phyloP scores from a whole-genome alignment of 64 coral and sea anemone species.

The Montipora cactus region DNA sequence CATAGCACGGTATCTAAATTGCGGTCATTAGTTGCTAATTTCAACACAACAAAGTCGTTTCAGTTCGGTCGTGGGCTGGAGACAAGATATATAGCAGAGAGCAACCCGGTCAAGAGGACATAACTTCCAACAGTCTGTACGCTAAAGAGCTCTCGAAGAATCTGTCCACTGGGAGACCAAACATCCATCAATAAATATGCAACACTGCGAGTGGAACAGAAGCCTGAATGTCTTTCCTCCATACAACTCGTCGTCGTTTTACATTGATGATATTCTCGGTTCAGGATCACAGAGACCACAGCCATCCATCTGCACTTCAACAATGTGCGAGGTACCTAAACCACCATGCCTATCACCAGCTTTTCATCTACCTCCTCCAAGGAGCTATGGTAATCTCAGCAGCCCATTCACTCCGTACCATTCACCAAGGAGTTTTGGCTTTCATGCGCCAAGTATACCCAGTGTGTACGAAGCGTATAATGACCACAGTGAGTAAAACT shows the following conservation, averaged over 20 bases:
- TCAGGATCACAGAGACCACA: conserved; percentile 78
- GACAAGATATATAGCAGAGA: conserved; percentile 60
- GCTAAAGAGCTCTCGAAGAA: conserved; percentile 31
- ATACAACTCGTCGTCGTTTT: conserved; percentile 94
- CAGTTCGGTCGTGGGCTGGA: conserved; percentile 72
- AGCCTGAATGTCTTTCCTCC: conserved; percentile 70
- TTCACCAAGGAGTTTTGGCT: conserved; percentile 76
- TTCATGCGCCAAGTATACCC: conserved; percentile 91
- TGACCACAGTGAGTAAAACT: conserved; percentile 89
- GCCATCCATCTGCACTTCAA: conserved; percentile 90
- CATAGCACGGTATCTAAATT: conserved; percentile 95
- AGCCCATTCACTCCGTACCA: conserved; percentile 87
- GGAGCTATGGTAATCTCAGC: conserved; percentile 73
- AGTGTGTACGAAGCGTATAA: conserved; percentile 95
- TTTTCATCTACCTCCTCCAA: conserved; percentile 83
- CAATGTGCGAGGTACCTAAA: conserved; percentile 94
- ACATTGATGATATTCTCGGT: conserved; percentile 94
- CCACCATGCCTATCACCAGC: conserved; percentile 83
- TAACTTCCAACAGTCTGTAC: conserved; percentile 19
- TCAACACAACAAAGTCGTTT: conserved; percentile 96
- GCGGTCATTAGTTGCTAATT: conserved; percentile 99
- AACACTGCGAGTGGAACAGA: conserved; percentile 88
- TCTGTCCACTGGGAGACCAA: neutral
- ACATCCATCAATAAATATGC: conserved; percentile 64
- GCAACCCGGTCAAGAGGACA: conserved; percentile 27